Evolutionary conservation across 2,888 invertebrate genomes (phyloP), one percentile per base, ranked within the genome.

Genomic region (Frankliniella fusca): DNA sequence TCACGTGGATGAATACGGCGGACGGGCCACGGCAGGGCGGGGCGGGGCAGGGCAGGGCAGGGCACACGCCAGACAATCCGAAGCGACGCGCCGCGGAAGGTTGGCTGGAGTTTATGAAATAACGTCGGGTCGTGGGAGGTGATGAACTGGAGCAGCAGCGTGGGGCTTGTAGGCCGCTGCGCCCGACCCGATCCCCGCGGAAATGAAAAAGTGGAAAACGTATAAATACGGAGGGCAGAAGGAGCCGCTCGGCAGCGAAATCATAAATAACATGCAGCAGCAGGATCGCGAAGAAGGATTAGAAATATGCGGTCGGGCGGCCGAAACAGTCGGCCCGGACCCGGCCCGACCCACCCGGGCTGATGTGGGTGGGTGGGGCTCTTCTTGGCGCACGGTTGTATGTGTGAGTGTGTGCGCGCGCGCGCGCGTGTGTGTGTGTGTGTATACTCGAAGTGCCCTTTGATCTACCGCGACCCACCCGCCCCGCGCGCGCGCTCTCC

Each of bases 281-380:
- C 9, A 27, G 9, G 10, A 2, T 38, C 38, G 38, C 70, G 70
- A 27, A 61, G 61, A 23, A 27, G 70, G 70, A 76, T 76, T 76
- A 76, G 70, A 76, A 23, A 70, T 70, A 70, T 27, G 70, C 70
- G 23, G 70, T 54, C 54, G 54, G 70, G 10, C 54, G 54, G 54
- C 54, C 54, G 54, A 76, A 76, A 76, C 70, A 27, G 70, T 12
- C 18, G 27, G 70, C 27, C 11, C 70, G 27, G 70, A 5, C 70
- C 10, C n/a, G n/a, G n/a, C n/a, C n/a, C n/a, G n/a, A n/a, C n/a
- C n/a, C n/a, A n/a, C n/a, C n/a, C n/a, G n/a, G n/a, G n/a, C n/a
- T n/a, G 27, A 27, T 15, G 54, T 54, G 54, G 54, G 54, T 54
- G 54, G 54, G 54, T 20, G 15, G 54, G 18, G 18, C 15, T 54